These are phyloP conservation scores for Dinocampus coccinellae DNA, from an alignment of 2,888 invertebrate species.

Conservation along the genomic window DNA sequence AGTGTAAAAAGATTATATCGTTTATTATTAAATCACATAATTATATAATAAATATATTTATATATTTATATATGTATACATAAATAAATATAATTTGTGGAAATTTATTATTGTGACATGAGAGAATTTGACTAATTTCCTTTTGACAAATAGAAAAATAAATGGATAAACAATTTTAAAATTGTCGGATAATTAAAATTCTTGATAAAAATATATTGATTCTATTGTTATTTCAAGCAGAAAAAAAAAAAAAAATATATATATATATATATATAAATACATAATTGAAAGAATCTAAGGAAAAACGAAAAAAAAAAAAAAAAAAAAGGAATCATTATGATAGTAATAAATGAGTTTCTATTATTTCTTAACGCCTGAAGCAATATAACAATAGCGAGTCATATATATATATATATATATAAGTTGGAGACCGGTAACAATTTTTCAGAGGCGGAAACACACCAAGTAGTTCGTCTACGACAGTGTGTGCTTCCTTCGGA, in stretches of 20 bases:
- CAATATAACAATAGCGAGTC: background rate
- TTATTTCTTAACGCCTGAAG: background rate
- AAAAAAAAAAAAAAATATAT: too few relatives aligned
- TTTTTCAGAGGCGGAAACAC: slow-evolving; percentile 46
- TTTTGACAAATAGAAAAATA: background rate
- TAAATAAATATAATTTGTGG: background rate
- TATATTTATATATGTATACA: background rate
- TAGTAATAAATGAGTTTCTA: background rate
- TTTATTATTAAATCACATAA: background rate
- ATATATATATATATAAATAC: too few relatives aligned
- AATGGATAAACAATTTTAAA: too few relatives aligned
- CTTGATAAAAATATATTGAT: too few relatives aligned
- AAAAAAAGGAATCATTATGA: background rate
- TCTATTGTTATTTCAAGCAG: too few relatives aligned
- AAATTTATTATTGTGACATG: background rate
- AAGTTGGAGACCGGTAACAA: background rate
- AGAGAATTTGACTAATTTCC: background rate
- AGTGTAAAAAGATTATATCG: background rate
- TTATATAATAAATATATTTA: background rate
- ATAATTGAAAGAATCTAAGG: background rate
- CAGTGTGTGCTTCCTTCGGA: slow-evolving; percentile 49
- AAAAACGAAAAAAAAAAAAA: background rate
- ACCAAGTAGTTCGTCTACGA: slow-evolving; percentile 29
- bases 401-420: background rate
- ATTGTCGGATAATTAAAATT: too few relatives aligned